Evolutionary conservation across 2,113 vertebrate genomes (phyloP), one percentile per base, ranked within the genome.

Genomic region (Podarcis cretensis): DNA sequence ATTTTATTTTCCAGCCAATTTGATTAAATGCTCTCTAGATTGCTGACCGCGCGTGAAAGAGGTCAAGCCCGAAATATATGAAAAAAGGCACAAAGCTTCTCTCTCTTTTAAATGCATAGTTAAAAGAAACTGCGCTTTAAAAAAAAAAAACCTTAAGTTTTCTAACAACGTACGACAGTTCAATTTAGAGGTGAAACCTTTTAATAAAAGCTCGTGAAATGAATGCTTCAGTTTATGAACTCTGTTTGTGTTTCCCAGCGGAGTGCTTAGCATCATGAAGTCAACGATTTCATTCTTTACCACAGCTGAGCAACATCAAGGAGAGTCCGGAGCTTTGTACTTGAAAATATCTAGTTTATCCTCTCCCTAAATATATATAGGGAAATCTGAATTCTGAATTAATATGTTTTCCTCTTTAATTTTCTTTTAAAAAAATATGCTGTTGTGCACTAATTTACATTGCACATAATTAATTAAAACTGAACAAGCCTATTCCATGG

Each of bases 131-230:
- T 93, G 94, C 94, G 30, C 37, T 81, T 77, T 77, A 23, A 10
- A 21, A 6, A 96, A 96, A 95, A 13, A 13, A 63, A 20, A 14
- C 1, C 13, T 20, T 63, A 97, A 97, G 96, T 97, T 97, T 96
- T 95, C 96, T 95, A 95, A 96, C 96, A 96, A 92, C 59, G 0
- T 92, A 89, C 95, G 96, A 96, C 96, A 96, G 96, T 95, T 97
- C 97, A 96, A 96, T 97, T 97, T 97, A 96, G 95, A 97, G 97
- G 96, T 97, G 97, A 97, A 97, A 96, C 95, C 96, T 97, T 97
- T 97, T 97, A 97, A 97, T 97, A 97, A 97, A 97, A 95, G 90
- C 96, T 96, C 92, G 73, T 95, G 96, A 90, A 97, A 97, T 95
- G 96, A 97, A 96, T 96, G 96, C 95, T 95, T 96, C 93, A 95